A percentile compares a stretch with the other conserved stretches of the same genome.
These are phyloP conservation scores for Sympetrum striolatum DNA, from an alignment of 2,888 invertebrate species.

Conservation along the genomic window DNA sequence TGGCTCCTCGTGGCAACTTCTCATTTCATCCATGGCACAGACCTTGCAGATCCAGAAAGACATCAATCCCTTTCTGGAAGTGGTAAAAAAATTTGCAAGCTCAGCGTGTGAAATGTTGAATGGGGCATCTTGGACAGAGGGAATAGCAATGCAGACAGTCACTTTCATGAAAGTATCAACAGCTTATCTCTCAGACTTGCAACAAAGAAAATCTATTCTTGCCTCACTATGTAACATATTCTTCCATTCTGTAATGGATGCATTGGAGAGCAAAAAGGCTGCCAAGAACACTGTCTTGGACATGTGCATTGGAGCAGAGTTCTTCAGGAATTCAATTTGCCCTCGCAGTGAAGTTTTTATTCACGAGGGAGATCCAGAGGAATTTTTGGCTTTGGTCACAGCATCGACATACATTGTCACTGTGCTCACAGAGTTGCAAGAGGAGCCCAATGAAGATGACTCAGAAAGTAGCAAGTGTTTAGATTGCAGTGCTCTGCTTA, in stretches of 20 bases:
- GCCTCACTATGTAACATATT: conserved; percentile 4
- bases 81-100: conserved; percentile 55
- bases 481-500: not conserved
- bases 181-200: not conserved
- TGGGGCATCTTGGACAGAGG: not conserved
- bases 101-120: conserved; percentile 53
- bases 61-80: conserved; percentile 50
- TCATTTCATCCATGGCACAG: conserved; percentile 56
- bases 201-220: not conserved
- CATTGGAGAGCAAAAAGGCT: not conserved
- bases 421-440: conserved; percentile 45
- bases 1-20: conserved; percentile 66
- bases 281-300: not conserved
- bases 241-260: not conserved
- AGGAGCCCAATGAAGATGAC: not conserved
- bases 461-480: not conserved
- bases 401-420: not conserved
- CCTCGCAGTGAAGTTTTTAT: not conserved
- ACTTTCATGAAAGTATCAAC: not conserved
- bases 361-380: not conserved
- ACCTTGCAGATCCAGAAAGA: conserved; percentile 49
- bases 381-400: not conserved
- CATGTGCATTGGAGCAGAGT: conserved; percentile 6
- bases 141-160: not conserved
- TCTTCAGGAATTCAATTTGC: not conserved